Base-by-base conservation (phyloP, 1,140 invertebrate genomes). In the Augochlora pura region DNA sequence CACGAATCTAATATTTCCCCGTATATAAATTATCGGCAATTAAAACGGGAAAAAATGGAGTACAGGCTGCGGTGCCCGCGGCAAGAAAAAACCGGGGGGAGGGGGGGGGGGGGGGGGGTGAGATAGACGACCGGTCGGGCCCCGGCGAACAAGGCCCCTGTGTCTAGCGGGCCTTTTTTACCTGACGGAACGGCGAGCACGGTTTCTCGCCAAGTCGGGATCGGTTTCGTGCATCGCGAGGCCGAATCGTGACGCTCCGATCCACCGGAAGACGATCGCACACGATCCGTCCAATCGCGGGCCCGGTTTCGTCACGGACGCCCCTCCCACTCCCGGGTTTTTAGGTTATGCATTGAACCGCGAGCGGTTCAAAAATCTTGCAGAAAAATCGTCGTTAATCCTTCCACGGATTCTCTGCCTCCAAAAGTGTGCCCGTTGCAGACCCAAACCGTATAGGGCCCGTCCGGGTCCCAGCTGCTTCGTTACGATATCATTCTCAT, bases 1-100 rank as follows among this genome's bases (percentile, higher is more conserved):
- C 92, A 92, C 92, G 92, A 93, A 91, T 92, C 91, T 92, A 93
- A 92, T 92, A 91, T 93, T 93, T 92, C 91, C 78, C 90, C 85
- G 80, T 88, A 86, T 83, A 92, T 90, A 92, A 92, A 92, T 93
- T 92, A 92, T 91, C 90, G 89, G 90, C 91, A 92, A 92, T 92
- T 92, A 92, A 92, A 91, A 91, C 82, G 86, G 82, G 84, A 85
- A 87, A 91, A 89, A 89, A 90, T 86, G 87, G 84, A 88, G 86
- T 72, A 52, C 49, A 16, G 49, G 52, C 77, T n/a, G 42, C 7
- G 46, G 9, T 14, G 3, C 38, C 18, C 16, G 25, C 16, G 27
- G 16, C 42, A 46, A 46, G 42, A 46, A 46, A 46, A 46, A 9
- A 52, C 32, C 57, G 27, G 49, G 38, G 49, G n/a, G 52, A 38